Evolutionary conservation across 92 coral and sea anemone genomes (phyloP), one percentile per base, ranked within the genome.

Genomic region (Porites divaricata): DNA sequence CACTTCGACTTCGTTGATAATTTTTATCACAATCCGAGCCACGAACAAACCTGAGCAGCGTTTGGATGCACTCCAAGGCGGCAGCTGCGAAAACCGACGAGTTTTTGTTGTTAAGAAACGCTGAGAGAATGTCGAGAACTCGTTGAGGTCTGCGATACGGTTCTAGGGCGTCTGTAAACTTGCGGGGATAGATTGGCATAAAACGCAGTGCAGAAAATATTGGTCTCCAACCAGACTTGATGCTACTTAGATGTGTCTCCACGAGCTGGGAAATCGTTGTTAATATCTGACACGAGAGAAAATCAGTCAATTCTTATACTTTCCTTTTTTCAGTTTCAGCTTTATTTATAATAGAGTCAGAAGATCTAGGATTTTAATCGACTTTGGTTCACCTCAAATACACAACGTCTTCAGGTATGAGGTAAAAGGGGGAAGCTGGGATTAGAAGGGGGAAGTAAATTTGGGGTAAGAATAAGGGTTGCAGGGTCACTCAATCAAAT

Each of bases 141-240:
- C 81, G 86, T n/a, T 93, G 88, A 48, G 92, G 84, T 15, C 94
- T 93, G 67, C 75, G 88, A 23, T 94, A 98, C 13, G 76, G 57
- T 35, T 96, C 95, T 22, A 86, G 66, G 22, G 51, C 79, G 35
- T 94, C 91, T 62, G 91, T 48, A 23, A 84, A 79, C 21, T 83
- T 83, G 50, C 90, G 89, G 16, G 83, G 75, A 58, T 84, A 58
- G 24, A 84, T 81, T 58, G 88, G 94, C 64, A 95, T 79, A 23
- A 93, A 91, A 35, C 98, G 93, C 71, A 92, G 70, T 28, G 95
- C 90, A 11, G 83, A 76, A 83, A 95, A 97, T 67, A 97, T 85
- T 28, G 98, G 91, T 63, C 99, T 85, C 99, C 99, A 97, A 64
- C 98, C 99, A 21, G 99, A 97, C 89, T 97, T 97, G 72, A 97